Base-by-base conservation (phyloP, 2,888 invertebrate genomes). In the Philereme transversata region DNA sequence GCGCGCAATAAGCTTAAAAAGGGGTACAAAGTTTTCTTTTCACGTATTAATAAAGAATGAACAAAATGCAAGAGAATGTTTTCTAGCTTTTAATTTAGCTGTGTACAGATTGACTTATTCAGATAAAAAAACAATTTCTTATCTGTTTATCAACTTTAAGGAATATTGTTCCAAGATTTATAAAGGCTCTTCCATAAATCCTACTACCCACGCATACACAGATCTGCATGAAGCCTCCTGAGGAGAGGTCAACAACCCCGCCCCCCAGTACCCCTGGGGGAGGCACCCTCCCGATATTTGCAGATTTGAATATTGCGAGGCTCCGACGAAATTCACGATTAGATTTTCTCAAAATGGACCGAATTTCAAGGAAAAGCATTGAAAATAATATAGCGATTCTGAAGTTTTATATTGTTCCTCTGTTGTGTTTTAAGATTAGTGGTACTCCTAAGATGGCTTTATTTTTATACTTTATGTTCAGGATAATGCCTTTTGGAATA, bases 231-330 rank as follows among this genome's bases (percentile, higher is more conserved):
- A 73, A 76, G 82, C 81, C 86, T 84, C 65, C 77, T 77, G 78
- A 78, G 75, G 79, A 75, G 79, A 83, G 90, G 88, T 90, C 89
- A 86, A 82, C 81, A 78, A 87, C 86, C 88, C 72, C 77, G 75
- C 82, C 80, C 72, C 79, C 88, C 72, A 76, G 75, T 81, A 79
- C 72, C 79, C 82, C 78, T 60, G 65, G 71, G 67, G 69, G 63
- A 64, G 67, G 51, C 67, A 75, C 77, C 75, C 80, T 80, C 81
- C 83, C 84, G 77, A 85, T 84, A 86, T 83, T 84, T 77, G 81
- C 84, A 82, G 85, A 88, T 88, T 87, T 88, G 88, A 89, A 89
- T 90, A 88, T 82, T 78, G 77, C 71, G 73, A 74, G 68, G 83
- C 82, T 81, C 81, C 79, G 70, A 62, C 80, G 78, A 81, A 82